Evolutionary conservation across 2,888 invertebrate species (phyloP), one percentile per base, ranked within the genome.

Genomic region (Caenorhabditis sp.): DNA sequence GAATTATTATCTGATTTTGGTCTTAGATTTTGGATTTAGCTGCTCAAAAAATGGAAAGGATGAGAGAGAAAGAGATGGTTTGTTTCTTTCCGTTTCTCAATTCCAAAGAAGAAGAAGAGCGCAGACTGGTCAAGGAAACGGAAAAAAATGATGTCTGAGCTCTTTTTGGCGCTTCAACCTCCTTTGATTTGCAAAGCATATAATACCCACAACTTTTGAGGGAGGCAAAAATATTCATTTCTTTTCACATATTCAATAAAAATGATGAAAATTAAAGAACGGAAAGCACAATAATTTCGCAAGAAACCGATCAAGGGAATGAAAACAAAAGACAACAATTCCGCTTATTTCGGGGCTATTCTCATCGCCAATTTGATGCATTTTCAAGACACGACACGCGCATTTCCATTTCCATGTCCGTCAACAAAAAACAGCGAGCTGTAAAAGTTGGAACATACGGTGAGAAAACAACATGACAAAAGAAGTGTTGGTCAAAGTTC

Each of bases 361-460:
- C 68, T 9, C 58, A 58, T 52, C 30, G 48, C 30, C 24, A 50
- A 50, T 59, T 68, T 43, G 52, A 52, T 58, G 58, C 58, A 58
- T 59, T 68, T 68, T 45, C 48, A 24, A 66, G 56, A 30, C 39
- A 37, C 48, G 26, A 37, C 46, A 35, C 46, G 20, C 52, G 52
- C 35, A 43, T 41, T 37, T 32, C 24, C 13, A 46, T 26, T 53
- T 35, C 37, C 41, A 24, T 20, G 11, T 5, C 37, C 22, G 66
- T 66, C 56, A 66, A 56, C 66, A 66, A 66, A 66, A n/a, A 66
- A 66, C 66, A 66, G 17, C 39, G 56, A 66, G 66, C 66, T 56
- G 22, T 65, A 37, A 65, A 65, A 65, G 55, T 65, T 65, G 56
- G 62, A 62, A 62, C 50, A 62, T 15, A 27, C 30, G 24, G 37